Evolutionary conservation across 2,888 invertebrate species (phyloP).

Genomic region (Stenolophus ochropezus): DNA sequence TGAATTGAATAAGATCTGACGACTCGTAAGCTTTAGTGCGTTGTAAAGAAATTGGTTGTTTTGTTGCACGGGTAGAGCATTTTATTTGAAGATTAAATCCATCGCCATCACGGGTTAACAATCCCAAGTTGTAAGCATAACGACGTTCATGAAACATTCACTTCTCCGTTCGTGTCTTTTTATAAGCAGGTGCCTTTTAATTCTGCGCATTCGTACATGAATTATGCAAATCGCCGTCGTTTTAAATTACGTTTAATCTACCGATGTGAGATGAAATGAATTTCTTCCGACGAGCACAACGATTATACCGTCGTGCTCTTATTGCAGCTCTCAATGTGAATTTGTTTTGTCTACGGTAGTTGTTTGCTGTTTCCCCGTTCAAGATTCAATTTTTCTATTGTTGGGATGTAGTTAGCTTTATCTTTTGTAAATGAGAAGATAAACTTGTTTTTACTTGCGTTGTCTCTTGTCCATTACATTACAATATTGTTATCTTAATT

Average conservation of each 20-base stretch:
- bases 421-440: background rate
- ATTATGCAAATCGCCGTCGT: slow-evolving; percentile 43
- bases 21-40: too few species aligned
- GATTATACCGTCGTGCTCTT: background rate
- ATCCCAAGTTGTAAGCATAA: slow-evolving; percentile 6
- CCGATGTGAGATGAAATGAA: slow-evolving; percentile 42
- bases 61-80: background rate
- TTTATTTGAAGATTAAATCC: background rate
- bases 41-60: too few species aligned
- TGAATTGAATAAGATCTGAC: too few species aligned
- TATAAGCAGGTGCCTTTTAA: slow-evolving; percentile 32
- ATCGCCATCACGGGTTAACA: background rate
- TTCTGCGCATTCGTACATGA: slow-evolving; percentile 41
- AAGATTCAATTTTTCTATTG: slow-evolving; percentile 15
- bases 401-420: background rate
- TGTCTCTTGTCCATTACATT: background rate
- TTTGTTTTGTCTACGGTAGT: slow-evolving; percentile 25
- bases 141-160: slow-evolving; percentile 22
- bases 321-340: slow-evolving; percentile 1
- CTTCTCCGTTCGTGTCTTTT: background rate
- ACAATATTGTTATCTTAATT: background rate
- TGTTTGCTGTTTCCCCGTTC: background rate
- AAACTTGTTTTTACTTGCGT: background rate
- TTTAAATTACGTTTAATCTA: slow-evolving; percentile 46
- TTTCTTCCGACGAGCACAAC: slow-evolving; percentile 19